phyloP scores from a whole-genome alignment of 2,888 invertebrate genomes.

The Patella ulyssiponensis region DNA sequence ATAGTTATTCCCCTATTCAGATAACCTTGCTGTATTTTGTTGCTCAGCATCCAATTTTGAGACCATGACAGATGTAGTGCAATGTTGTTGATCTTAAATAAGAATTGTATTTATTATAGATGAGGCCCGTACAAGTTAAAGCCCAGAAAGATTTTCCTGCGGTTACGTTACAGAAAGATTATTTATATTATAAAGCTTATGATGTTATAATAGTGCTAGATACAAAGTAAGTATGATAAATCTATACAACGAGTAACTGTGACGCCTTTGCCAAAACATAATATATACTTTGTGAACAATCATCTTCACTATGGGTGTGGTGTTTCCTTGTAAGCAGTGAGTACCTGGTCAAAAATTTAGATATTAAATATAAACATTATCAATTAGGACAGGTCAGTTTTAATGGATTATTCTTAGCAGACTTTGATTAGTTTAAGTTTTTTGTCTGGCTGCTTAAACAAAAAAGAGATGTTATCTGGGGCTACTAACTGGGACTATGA shows the following conservation, averaged over 20 bases:
- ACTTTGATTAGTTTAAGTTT: background rate
- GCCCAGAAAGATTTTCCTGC: conserved; percentile 76
- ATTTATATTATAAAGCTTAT: conserved; percentile 87
- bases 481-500: too few relatives aligned
- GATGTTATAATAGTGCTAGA: conserved; percentile 94
- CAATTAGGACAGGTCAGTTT: background rate
- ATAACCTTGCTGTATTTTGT: too few relatives aligned
- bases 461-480: background rate
- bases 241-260: too few relatives aligned
- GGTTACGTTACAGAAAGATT: conserved; percentile 74
- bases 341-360: too few relatives aligned
- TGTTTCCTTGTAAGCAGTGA: too few relatives aligned
- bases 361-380: too few relatives aligned
- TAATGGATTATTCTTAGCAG: background rate
- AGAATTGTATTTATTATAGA: conserved; percentile 70
- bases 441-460: background rate
- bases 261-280: too few relatives aligned
- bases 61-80: background rate
- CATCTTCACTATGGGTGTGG: too few relatives aligned
- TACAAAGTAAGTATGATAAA: conserved; percentile 77
- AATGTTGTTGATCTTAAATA: conserved; percentile 2
- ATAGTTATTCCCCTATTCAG: too few relatives aligned
- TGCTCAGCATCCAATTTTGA: background rate
- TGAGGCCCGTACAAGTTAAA: conserved; percentile 93
- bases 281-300: too few relatives aligned